phyloP scores from a whole-genome alignment of 2,797 vertebrate genomes.

The Neosilurus hyrtlii region DNA sequence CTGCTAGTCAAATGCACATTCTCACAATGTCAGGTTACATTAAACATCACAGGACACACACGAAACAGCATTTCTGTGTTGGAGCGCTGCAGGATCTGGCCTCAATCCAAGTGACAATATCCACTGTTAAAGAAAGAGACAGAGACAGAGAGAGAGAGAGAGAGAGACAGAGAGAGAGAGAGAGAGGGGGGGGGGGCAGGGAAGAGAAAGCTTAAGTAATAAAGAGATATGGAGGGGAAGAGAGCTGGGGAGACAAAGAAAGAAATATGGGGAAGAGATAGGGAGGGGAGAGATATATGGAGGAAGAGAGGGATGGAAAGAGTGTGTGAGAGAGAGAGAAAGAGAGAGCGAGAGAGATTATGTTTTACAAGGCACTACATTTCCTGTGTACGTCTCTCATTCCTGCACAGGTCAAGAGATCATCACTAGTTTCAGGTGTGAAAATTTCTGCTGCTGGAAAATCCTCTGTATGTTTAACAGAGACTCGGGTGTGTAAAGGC shows the following conservation, averaged over 20 bases:
- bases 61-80: constrained; percentile 11
- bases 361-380: not conserved
- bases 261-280: not conserved
- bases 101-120: constrained; percentile 35
- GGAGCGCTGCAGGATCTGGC: constrained; percentile 31
- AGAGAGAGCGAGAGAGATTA: not conserved
- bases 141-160: not conserved
- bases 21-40: constrained; percentile 31
- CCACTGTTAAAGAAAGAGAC: not conserved
- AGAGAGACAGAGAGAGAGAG: constrained; percentile 2
- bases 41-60: constrained; percentile 3
- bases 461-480: not conserved
- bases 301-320: not conserved
- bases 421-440: not conserved
- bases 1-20: constrained; percentile 23
- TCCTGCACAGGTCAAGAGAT: not conserved
- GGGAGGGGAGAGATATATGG: not conserved
- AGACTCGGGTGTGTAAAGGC: not conserved
- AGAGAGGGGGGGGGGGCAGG: constrained; percentile 18
- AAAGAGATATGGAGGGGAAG: not conserved
- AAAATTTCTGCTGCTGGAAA: not conserved
- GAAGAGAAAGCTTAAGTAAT: not conserved
- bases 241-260: not conserved
- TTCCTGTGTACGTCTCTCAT: not conserved
- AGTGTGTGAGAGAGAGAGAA: not conserved